These are phyloP conservation scores for Vimba vimba DNA, from an alignment of 2,113 vertebrate species.

Conservation along the genomic window DNA sequence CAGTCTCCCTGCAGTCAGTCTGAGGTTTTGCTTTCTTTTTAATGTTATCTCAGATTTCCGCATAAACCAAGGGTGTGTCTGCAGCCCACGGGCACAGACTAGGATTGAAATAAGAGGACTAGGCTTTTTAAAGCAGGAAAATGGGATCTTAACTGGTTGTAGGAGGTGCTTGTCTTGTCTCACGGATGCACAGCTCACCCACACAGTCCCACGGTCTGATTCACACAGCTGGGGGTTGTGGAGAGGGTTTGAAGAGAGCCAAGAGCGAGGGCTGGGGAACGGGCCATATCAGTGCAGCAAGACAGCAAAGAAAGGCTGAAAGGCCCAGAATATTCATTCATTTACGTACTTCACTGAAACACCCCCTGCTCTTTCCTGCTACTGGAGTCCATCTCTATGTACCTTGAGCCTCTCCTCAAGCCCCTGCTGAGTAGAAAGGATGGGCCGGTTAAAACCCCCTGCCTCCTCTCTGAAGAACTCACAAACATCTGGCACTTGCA, in stretches of 20 bases:
- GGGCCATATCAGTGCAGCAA: slow-evolving; percentile 39
- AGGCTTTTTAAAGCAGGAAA: not conserved
- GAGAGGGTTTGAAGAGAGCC: slow-evolving; percentile 34
- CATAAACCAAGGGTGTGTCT: slow-evolving; percentile 24
- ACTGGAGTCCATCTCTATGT: slow-evolving; percentile 45
- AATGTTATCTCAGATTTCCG: slow-evolving; percentile 39
- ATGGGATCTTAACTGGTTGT: not conserved
- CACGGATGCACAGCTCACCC: slow-evolving; percentile 43
- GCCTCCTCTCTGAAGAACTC: slow-evolving; percentile 35
- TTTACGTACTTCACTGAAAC: slow-evolving; percentile 41
- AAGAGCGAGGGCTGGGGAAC: slow-evolving; percentile 34
- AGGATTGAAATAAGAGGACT: slow-evolving; percentile 5
- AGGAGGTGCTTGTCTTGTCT: slow-evolving; percentile 21
- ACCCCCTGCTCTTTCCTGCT: slow-evolving; percentile 47
- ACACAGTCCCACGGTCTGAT: slow-evolving; percentile 49
- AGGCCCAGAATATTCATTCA: slow-evolving; percentile 52
- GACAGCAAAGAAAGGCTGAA: slow-evolving; percentile 36
- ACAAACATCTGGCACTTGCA: slow-evolving; percentile 60
- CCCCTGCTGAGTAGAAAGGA: slow-evolving; percentile 50
- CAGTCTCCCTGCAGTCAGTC: slow-evolving; percentile 16
- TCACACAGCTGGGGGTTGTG: slow-evolving; percentile 55
- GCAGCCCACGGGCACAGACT: slow-evolving; percentile 18
- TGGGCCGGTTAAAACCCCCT: slow-evolving; percentile 25
- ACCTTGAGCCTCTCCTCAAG: slow-evolving; percentile 35
- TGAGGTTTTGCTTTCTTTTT: slow-evolving; percentile 17